Percentiles rank a stretch among this genome's conserved stretches.
Evolutionary conservation across 2,797 vertebrate genomes (phyloP).

Genomic region (Rhinoraja longicauda): DNA sequence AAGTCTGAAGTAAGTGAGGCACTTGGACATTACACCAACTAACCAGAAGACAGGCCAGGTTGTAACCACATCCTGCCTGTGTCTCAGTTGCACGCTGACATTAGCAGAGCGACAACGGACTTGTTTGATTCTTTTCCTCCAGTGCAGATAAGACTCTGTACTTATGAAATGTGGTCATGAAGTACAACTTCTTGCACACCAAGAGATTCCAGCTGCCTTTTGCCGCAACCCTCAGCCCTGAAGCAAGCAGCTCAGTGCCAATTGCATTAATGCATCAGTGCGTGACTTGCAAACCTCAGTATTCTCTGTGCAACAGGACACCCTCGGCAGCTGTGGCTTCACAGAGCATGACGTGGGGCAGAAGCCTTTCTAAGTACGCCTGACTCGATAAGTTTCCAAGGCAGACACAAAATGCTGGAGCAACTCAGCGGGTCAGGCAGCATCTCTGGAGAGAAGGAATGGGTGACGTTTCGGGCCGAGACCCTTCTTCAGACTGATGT

Average conservation of each 20-base stretch:
- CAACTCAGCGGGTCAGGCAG: too few relatives aligned
- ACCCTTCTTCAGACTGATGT: too few relatives aligned
- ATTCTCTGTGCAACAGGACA: background rate
- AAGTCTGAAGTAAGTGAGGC: background rate
- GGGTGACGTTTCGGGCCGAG: too few relatives aligned
- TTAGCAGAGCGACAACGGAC: background rate
- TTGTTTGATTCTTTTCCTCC: background rate
- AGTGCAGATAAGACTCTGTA: background rate
- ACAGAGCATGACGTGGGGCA: background rate
- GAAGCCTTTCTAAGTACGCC: background rate
- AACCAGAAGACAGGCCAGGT: background rate
- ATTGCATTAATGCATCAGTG: background rate
- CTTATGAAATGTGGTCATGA: background rate
- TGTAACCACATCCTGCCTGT: background rate
- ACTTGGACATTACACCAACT: background rate
- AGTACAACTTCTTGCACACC: background rate
- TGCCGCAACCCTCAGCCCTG: background rate
- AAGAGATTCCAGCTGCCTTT: background rate
- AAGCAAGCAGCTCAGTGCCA: background rate
- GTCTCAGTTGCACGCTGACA: background rate
- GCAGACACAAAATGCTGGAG: too few relatives aligned
- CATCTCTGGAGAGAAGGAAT: too few relatives aligned
- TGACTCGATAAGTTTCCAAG: too few relatives aligned
- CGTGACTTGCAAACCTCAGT: background rate
- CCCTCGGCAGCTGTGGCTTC: background rate